Evolutionary conservation across 2,888 invertebrate genomes (phyloP), one percentile per base, ranked within the genome.

Genomic region (Strigamia transsilvanica): DNA sequence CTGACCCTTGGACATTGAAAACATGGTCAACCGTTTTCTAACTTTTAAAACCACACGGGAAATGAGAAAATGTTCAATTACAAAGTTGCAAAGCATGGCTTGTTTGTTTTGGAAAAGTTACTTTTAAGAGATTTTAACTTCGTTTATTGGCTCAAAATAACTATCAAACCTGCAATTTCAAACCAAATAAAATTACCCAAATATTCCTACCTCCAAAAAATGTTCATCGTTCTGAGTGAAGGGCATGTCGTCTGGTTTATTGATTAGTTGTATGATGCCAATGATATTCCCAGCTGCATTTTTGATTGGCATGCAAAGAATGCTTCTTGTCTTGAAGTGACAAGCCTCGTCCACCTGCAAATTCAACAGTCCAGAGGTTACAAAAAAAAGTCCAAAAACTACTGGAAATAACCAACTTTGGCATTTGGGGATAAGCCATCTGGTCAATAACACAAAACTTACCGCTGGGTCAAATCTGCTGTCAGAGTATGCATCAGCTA

Each of bases 201-300:
- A 34, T n/a, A n/a, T 73, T 32, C 79, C 84, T 84, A 88, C 89
- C 89, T 98, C 97, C 85, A 98, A 95, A 87, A 98, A 95, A 89
- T 97, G 97, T 89, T 97, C 97, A 88, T 98, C 97, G 89, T 97
- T 97, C 89, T 95, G 94, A 85, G 96, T 96, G 89, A 97, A 98
- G 34, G 93, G 91, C 85, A 95, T 91, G 85, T 94, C 94, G 89
- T 96, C 94, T 88, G 96, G 94, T 90, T 98, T 97, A 90, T 98
- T 97, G 85, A 97, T 92, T 85, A 98, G 90, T 91, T 93, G 93
- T 87, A 96, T 96, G 81, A 98, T 97, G 82, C 97, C 97, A 86
- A 98, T 95, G 85, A 97, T 97, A 87, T 94, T 93, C 81, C 94
- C 94, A 84, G 93, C 92, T 0, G 97, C 95, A 89, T 97, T 97